Base-by-base conservation (phyloP, 2,113 vertebrate species). In the Nematolebias whitei region DNA sequence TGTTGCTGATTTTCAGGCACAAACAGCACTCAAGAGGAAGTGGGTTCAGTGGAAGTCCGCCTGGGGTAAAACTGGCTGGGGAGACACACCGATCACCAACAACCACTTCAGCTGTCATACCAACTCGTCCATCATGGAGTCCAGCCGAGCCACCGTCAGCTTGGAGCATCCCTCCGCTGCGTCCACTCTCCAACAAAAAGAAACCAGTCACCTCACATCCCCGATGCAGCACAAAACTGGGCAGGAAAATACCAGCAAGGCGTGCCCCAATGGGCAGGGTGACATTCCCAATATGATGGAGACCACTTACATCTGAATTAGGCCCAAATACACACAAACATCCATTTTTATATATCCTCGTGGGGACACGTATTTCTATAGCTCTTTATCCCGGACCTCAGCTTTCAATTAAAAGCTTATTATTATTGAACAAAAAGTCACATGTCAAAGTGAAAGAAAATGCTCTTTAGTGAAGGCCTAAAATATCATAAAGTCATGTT, bases 41-140 rank as follows among this genome's bases (percentile, higher is more conserved):
- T 92, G 91, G 87, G 74, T 48, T 29, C 89, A 91, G 74, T 85
- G 71, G 83, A 86, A 79, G 60, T 64, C 43, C 0, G 76, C 78
- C 20, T 86, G 88, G 82, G 76, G 86, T 14, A 88, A 78, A 60
- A 70, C 75, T 0, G 78, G 87, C 64, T 91, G 88, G 84, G 81
- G 78, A 1, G 73, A 83, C 5, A 77, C 70, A 1, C 65, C 81
- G 3, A 59, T 41, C 14, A 50, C 66, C 58, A 79, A 15, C 19
- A 90, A 81, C 71, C 87, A 92, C 81, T 88, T 73, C 19, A 91
- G 76, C 79, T 88, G 82, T 80, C 87, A 91, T 72, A 89, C 82
- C 68, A 92, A 87, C 87, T 89, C 88, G 11, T 92, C 91, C 44
- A 69, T 92, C 20, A 81, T 76, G 0, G 92, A 93, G 57, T 89